Evolutionary conservation across 2,113 vertebrate genomes (phyloP).

Genomic region (Poeciliopsis turrubarensis): DNA sequence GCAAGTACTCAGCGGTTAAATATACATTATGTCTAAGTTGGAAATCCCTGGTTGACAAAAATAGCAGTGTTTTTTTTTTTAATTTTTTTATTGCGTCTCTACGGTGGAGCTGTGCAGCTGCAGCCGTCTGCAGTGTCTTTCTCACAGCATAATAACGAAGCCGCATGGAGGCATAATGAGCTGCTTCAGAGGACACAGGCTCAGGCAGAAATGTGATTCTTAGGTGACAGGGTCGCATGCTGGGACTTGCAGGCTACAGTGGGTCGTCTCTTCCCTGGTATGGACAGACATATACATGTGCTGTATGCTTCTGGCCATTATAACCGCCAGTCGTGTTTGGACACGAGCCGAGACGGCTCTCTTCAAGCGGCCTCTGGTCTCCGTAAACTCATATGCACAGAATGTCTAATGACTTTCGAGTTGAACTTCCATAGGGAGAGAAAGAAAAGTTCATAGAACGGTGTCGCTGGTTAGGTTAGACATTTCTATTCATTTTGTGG

Average conservation of each 20-base stretch:
- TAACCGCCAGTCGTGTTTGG: not conserved
- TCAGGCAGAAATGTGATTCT: not conserved
- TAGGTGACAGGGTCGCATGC: slow-evolving; percentile 1
- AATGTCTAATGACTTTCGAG: not conserved
- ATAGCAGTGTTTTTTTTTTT: no score
- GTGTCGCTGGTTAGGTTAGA: no score
- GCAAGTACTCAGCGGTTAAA: no score
- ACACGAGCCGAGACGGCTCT: not conserved
- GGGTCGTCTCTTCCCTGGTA: not conserved
- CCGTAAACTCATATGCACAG: not conserved
- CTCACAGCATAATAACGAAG: not conserved
- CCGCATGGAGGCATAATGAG: not conserved
- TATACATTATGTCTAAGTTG: no score
- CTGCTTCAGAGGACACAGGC: not conserved
- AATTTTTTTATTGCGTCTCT: no score
- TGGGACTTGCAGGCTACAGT: not conserved
- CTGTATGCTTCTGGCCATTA: not conserved
- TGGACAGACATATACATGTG: not conserved
- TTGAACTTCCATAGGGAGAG: not conserved
- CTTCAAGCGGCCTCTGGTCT: not conserved
- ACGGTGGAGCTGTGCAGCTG: not conserved
- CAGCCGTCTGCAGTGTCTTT: not conserved
- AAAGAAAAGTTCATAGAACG: not conserved
- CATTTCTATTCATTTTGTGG: no score
- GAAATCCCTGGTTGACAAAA: no score